phyloP scores from a whole-genome alignment of 1,140 invertebrate genomes.

The Leptinotarsa texana region DNA sequence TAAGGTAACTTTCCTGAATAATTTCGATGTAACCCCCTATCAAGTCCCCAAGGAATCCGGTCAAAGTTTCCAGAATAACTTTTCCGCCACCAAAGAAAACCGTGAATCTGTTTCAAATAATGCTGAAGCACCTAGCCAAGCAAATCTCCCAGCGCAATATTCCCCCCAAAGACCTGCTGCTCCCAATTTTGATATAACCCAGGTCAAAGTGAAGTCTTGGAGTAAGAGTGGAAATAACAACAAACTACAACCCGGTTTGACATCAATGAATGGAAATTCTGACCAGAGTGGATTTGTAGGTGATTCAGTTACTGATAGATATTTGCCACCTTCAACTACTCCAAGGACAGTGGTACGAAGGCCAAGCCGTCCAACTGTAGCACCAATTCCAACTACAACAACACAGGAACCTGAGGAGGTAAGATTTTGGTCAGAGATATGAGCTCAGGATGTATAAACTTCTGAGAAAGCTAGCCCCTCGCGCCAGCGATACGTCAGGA shows the following conservation, averaged over 20 bases:
- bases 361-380: background rate
- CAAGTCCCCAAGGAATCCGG: background rate
- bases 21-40: slow-evolving; percentile 1
- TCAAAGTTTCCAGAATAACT: background rate
- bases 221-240: background rate
- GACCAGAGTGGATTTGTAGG: background rate
- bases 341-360: background rate
- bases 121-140: background rate
- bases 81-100: background rate
- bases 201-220: slow-evolving; percentile 19
- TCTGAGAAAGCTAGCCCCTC: no score
- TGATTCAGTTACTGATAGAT: background rate
- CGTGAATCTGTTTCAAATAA: background rate
- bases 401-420: background rate
- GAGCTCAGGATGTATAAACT: no score
- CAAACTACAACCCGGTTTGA: background rate
- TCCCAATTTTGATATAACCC: slow-evolving; percentile 10
- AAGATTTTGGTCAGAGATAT: no score
- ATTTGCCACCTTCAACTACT: background rate
- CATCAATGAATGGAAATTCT: background rate
- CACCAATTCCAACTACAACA: background rate
- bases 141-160: background rate
- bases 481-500: no score
- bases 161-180: background rate
- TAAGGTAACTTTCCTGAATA: slow-evolving; percentile 2